Conservation (phyloP, 2,113 vertebrate genomes). For the Holacanthus passer region DNA sequence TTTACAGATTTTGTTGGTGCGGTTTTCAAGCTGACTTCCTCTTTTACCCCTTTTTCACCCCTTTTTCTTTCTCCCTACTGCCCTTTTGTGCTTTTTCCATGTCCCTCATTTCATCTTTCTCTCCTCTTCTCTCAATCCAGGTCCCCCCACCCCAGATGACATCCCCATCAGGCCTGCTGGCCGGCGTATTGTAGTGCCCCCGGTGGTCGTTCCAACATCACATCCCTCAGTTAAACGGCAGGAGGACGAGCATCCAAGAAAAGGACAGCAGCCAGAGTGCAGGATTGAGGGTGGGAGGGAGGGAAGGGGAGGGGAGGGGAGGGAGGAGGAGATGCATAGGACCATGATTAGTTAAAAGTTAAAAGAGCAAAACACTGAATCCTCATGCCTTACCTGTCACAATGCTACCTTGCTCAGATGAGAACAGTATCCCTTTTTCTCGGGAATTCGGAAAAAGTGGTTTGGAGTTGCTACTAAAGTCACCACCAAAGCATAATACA, state of each 20-base stretch:
- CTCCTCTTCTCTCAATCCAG: slow-evolving; percentile 67
- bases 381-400: slow-evolving; percentile 98
- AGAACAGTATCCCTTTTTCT: slow-evolving; percentile 89
- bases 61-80: neutral
- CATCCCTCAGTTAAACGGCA: slow-evolving; percentile 93
- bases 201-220: slow-evolving; percentile 99
- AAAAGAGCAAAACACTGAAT: slow-evolving; percentile 88
- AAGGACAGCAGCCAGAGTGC: slow-evolving; percentile 57
- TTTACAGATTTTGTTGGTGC: neutral
- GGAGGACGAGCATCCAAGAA: slow-evolving; percentile 27
- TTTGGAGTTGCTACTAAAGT: slow-evolving; percentile 7
- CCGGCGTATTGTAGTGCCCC: slow-evolving; percentile 94
- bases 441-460: slow-evolving; percentile 27
- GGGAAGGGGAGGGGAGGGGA: neutral
- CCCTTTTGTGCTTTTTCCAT: neutral
- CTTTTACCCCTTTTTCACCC: no score
- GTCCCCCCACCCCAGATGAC: slow-evolving; percentile 84
- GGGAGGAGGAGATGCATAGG: slow-evolving; percentile 57
- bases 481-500: slow-evolving; percentile 34
- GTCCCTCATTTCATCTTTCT: neutral
- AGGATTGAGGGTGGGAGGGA: slow-evolving; percentile 41
- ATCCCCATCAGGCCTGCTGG: slow-evolving; percentile 90
- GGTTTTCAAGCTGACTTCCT: no score
- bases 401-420: slow-evolving; percentile 90
- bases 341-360: slow-evolving; percentile 77